Evolutionary conservation across 2,113 vertebrate species (phyloP).

Genomic region (Hydrochoerus hydrochaeris): DNA sequence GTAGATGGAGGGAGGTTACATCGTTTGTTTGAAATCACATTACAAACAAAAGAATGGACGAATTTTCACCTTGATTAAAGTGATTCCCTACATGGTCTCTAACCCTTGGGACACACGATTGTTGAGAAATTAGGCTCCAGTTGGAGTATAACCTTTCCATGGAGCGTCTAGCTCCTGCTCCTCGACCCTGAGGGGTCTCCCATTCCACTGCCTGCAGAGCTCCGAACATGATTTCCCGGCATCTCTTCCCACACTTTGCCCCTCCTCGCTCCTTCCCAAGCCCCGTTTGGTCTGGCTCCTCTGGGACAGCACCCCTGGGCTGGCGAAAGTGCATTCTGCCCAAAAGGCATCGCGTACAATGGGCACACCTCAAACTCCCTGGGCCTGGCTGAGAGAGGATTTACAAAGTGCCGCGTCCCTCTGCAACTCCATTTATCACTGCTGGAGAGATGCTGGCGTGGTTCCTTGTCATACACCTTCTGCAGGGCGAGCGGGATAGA

Average conservation of each 20-base stretch:
- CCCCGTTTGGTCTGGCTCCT: not conserved
- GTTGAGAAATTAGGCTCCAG: not conserved
- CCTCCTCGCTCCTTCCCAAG: not conserved
- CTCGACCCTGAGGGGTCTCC: not conserved
- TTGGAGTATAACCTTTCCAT: not conserved
- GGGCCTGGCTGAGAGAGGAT: conserved; percentile 33
- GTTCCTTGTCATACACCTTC: conserved; percentile 65
- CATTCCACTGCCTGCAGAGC: too few species aligned
- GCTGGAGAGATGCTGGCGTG: not conserved
- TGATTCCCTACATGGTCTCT: not conserved
- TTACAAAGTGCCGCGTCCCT: conserved; percentile 17
- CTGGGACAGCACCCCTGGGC: not conserved
- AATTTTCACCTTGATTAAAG: not conserved
- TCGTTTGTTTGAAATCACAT: not conserved
- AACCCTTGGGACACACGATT: not conserved
- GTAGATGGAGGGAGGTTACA: not conserved
- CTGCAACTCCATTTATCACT: conserved; percentile 42
- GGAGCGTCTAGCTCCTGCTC: not conserved
- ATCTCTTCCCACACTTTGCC: not conserved
- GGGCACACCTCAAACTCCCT: conserved; percentile 8
- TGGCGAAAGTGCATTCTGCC: not conserved
- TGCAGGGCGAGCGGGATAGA: conserved; percentile 41
- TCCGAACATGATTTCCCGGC: not conserved
- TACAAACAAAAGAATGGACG: not conserved
- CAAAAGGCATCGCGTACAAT: not conserved